These are phyloP conservation scores for Lasioglossum figueresi DNA, from an alignment of 2,888 invertebrate genomes.

Conservation along the genomic window DNA sequence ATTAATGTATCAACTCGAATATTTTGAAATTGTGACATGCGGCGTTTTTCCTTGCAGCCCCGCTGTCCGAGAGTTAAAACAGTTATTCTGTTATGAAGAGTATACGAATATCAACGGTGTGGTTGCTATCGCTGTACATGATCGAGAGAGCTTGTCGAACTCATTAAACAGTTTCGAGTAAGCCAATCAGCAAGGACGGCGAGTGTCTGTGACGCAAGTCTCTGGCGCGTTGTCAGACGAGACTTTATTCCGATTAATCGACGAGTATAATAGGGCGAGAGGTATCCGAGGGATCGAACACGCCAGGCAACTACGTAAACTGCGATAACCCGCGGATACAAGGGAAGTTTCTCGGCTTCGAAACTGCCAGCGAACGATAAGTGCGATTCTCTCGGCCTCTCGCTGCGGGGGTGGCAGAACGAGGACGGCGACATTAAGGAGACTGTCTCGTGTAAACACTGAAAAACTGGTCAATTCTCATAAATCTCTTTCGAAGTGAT, in stretches of 20 bases:
- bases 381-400: neutral
- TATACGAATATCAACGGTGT: neutral
- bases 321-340: neutral
- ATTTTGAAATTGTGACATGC: too few species aligned
- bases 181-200: neutral
- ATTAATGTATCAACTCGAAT: too few species aligned
- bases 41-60: too few species aligned
- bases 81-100: too few species aligned
- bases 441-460: too few species aligned
- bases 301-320: conserved; percentile 4
- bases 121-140: neutral
- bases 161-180: conserved; percentile 3
- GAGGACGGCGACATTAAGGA: neutral
- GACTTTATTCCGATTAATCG: neutral
- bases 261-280: neutral
- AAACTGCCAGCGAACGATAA: conserved; percentile 24
- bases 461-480: too few species aligned
- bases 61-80: too few species aligned
- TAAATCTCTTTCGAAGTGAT: too few species aligned
- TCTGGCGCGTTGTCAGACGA: neutral
- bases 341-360: conserved; percentile 13
- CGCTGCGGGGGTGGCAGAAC: neutral
- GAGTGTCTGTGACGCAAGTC: neutral
- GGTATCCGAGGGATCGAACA: conserved; percentile 4
- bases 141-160: neutral